phyloP scores from a whole-genome alignment of 2,113 vertebrate genomes.

The Sialia sialis region DNA sequence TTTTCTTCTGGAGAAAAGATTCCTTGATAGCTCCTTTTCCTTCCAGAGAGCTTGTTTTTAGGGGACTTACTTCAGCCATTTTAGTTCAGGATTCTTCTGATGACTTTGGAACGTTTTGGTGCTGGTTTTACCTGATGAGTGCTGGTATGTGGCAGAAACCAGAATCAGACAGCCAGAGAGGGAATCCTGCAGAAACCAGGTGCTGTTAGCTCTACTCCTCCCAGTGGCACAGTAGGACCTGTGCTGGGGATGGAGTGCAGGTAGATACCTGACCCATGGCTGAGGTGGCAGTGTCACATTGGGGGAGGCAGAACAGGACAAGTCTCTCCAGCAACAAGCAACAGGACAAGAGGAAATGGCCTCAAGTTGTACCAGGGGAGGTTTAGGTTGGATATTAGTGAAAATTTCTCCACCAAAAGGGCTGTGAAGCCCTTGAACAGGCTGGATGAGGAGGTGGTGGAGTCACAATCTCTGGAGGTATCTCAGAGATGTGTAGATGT shows the following conservation, averaged over 20 bases:
- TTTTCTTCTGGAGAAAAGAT: neutral
- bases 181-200: neutral
- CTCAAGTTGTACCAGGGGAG: neutral
- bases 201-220: neutral
- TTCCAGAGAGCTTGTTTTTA: neutral
- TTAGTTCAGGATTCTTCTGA: neutral
- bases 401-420: neutral
- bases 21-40: neutral
- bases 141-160: neutral
- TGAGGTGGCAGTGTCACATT: neutral
- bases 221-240: neutral
- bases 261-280: neutral
- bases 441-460: neutral
- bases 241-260: neutral
- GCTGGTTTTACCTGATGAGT: neutral
- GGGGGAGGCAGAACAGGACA: neutral
- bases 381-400: neutral
- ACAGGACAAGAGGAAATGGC: neutral
- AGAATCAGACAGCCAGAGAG: neutral
- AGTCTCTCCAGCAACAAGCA: neutral
- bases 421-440: neutral
- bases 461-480: neutral
- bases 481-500: neutral
- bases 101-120: neutral
- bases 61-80: neutral